Evolutionary conservation across 2,888 invertebrate species (phyloP).

Genomic region (Teleogryllus oceanicus): DNA sequence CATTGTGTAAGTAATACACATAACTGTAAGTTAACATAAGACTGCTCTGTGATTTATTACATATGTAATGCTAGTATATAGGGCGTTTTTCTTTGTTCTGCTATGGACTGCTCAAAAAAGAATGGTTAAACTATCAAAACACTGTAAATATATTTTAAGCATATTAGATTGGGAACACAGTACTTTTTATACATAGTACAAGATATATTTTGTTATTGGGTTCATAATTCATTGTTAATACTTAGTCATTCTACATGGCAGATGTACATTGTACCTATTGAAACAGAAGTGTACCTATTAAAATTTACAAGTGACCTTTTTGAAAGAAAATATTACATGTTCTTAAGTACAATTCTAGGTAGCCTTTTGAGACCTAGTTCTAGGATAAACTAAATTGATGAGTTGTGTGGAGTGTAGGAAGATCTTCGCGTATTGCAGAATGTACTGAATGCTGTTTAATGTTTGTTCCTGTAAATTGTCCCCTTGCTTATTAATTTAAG

Average conservation of each 20-base stretch:
- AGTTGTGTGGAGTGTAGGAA: background rate
- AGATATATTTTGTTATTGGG: conserved; percentile 18
- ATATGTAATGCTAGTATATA: conserved; percentile 18
- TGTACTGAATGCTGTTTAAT: conserved; percentile 10
- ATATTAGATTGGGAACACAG: conserved; percentile 18
- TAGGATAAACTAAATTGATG: conserved; percentile 18
- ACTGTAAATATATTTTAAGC: conserved; percentile 18
- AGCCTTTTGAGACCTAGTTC: background rate
- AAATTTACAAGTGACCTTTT: conserved; percentile 11
- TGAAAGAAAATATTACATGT: conserved; percentile 18
- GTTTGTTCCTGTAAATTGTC: conserved; percentile 11
- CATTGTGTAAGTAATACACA: conserved; percentile 12
- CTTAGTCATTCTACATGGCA: conserved; percentile 18
- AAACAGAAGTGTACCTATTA: conserved; percentile 18
- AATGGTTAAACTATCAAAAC: conserved; percentile 18
- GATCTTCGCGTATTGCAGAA: background rate
- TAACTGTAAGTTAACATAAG: conserved; percentile 18
- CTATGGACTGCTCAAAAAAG: conserved; percentile 9
- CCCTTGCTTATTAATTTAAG: background rate
- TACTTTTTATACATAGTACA: conserved; percentile 18
- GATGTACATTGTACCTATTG: background rate
- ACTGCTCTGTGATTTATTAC: conserved; percentile 18
- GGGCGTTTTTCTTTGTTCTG: conserved; percentile 18
- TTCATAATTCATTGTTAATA: conserved; percentile 18
- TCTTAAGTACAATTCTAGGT: conserved; percentile 18